These are phyloP conservation scores for Ditylenchus dipsaci DNA, from an alignment of 1,140 invertebrate genomes.

Conservation along the genomic window DNA sequence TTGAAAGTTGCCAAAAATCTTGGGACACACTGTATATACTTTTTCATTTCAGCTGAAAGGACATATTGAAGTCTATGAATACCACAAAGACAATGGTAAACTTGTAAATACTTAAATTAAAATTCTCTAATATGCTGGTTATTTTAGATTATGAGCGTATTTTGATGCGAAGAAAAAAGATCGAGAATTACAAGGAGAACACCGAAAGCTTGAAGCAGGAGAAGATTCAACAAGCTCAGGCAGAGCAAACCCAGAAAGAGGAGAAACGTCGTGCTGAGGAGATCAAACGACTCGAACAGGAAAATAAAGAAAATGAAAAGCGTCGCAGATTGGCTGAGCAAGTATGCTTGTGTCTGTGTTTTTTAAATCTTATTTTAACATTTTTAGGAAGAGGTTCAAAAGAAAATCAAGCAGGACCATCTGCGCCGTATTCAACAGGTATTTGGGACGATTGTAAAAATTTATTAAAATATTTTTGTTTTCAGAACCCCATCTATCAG, in stretches of 20 bases:
- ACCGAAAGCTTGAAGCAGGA: constrained; percentile 45
- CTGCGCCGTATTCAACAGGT: constrained; percentile 24
- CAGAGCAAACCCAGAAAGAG: constrained; percentile 43
- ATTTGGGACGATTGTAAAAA: too few species aligned
- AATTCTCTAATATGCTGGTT: too few species aligned
- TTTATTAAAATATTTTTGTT: too few species aligned
- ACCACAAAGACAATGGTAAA: constrained; percentile 26
- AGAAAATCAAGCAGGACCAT: constrained; percentile 29
- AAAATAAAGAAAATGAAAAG: constrained; percentile 51
- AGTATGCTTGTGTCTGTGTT: constrained; percentile 8
- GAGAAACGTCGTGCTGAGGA: constrained; percentile 52
- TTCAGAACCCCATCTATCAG: constrained; percentile 39
- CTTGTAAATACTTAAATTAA: too few species aligned
- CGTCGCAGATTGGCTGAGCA: constrained; percentile 46
- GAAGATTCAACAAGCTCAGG: constrained; percentile 41
- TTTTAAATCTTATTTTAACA: background rate
- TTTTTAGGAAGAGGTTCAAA: constrained; percentile 38
- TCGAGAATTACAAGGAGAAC: constrained; percentile 54
- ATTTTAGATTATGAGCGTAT: constrained; percentile 51
- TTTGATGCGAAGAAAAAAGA: constrained; percentile 45
- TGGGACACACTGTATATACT: too few species aligned
- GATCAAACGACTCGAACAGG: constrained; percentile 48
- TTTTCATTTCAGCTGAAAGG: constrained; percentile 27
- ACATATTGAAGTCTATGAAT: constrained; percentile 39
- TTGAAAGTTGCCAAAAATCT: too few species aligned